phyloP scores from a whole-genome alignment of 2,113 vertebrate genomes.

The Neotoma lepida region DNA sequence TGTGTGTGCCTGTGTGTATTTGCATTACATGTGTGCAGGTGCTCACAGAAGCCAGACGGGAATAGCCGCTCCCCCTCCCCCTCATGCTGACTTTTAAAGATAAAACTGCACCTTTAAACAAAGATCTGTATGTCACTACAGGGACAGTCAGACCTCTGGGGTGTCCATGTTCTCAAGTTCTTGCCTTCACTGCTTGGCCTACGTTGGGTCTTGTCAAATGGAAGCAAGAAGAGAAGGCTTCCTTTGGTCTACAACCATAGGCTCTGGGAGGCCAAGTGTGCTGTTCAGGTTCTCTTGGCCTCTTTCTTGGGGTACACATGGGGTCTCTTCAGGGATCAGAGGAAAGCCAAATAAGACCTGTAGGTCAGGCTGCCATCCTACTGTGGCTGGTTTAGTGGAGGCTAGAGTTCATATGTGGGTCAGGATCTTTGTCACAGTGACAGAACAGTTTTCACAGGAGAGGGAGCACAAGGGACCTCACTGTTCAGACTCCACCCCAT shows the following conservation, averaged over 20 bases:
- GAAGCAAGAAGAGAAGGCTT: background rate
- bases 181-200: background rate
- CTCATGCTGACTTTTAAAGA: background rate
- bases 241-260: background rate
- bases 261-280: background rate
- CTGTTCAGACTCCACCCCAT: background rate
- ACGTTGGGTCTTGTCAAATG: background rate
- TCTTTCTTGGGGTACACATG: background rate
- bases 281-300: background rate
- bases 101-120: background rate
- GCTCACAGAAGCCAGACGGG: background rate
- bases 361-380: background rate
- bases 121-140: background rate
- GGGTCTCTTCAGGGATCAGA: background rate
- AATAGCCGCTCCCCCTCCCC: background rate
- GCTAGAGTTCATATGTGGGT: background rate
- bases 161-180: background rate
- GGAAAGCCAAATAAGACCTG: background rate
- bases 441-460: background rate
- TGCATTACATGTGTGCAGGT: background rate
- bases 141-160: background rate
- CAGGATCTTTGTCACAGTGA: rapidly evolving
- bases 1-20: background rate
- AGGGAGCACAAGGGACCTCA: background rate
- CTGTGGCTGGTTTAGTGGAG: background rate